These are phyloP conservation scores for Pseudochaenichthys georgianus DNA, from an alignment of 2,797 vertebrate genomes.

Conservation along the genomic window DNA sequence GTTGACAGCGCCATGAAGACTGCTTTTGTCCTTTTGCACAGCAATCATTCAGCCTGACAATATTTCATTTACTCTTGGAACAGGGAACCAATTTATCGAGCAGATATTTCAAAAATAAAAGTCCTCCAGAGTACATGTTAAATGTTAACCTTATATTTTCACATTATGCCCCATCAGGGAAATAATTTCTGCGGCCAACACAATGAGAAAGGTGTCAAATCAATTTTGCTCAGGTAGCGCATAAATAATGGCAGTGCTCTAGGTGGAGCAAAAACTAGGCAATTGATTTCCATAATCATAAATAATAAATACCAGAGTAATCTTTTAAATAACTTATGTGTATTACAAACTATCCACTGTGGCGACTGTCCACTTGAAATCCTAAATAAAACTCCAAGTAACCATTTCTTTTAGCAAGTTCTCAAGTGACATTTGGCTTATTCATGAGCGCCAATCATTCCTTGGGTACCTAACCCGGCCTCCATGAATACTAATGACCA, in stretches of 20 bases:
- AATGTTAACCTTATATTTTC: constrained; percentile 64
- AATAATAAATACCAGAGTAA: constrained; percentile 38
- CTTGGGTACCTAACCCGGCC: constrained; percentile 51
- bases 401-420: constrained; percentile 29
- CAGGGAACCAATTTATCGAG: constrained; percentile 41
- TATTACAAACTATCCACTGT: constrained; percentile 11
- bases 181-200: constrained; percentile 60
- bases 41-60: constrained; percentile 26
- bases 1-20: constrained; percentile 1
- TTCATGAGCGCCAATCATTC: constrained; percentile 64
- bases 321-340: constrained; percentile 35
- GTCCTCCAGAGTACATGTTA: constrained; percentile 47
- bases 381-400: constrained; percentile 26
- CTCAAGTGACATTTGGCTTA: constrained; percentile 58
- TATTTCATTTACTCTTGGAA: constrained; percentile 37
- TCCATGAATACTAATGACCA: constrained; percentile 70
- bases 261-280: constrained; percentile 1
- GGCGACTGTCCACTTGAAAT: constrained; percentile 41
- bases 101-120: constrained; percentile 58
- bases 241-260: constrained; percentile 56
- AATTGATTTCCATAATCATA: constrained; percentile 45
- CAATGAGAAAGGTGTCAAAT: constrained; percentile 62
- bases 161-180: constrained; percentile 62
- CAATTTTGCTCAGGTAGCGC: constrained; percentile 49
- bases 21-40: constrained; percentile 22